These are phyloP conservation scores for Gulo gulo DNA, from an alignment of 2,113 vertebrate species.

Conservation along the genomic window DNA sequence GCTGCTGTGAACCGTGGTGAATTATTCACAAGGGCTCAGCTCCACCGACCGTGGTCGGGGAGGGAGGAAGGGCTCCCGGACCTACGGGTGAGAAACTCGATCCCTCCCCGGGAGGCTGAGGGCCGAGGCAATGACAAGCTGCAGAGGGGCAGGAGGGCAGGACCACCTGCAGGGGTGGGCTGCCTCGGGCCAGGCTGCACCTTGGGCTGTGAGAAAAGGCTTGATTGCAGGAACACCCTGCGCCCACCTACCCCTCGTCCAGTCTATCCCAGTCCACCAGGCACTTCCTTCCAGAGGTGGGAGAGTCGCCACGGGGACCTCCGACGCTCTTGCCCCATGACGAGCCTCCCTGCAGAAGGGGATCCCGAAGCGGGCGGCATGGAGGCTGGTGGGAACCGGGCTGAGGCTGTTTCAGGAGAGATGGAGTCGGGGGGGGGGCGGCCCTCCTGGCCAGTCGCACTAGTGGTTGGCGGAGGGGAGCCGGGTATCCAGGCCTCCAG, in stretches of 20 bases:
- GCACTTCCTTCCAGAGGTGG: background rate
- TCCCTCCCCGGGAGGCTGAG: conserved; percentile 36
- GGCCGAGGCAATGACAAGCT: background rate
- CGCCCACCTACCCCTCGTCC: too few relatives aligned
- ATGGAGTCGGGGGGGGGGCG: accelerated
- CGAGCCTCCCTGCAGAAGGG: background rate
- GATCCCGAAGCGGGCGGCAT: background rate
- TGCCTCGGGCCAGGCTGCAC: background rate
- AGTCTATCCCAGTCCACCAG: background rate
- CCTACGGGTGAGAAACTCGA: conserved; percentile 36
- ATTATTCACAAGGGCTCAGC: conserved; percentile 72
- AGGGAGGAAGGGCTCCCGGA: conserved; percentile 4
- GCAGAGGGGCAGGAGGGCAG: background rate
- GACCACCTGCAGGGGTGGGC: background rate
- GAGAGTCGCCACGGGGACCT: background rate
- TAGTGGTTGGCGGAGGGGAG: background rate
- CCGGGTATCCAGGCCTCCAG: background rate
- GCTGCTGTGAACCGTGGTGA: conserved; percentile 47
- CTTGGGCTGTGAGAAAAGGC: background rate
- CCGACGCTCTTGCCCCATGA: accelerated
- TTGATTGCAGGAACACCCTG: background rate
- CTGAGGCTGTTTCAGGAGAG: background rate
- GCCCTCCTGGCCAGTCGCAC: background rate
- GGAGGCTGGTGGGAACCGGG: background rate
- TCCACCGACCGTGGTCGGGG: background rate